Base-by-base conservation (phyloP, 2,797 vertebrate genomes). In the Peromyscus nudipes region DNA sequence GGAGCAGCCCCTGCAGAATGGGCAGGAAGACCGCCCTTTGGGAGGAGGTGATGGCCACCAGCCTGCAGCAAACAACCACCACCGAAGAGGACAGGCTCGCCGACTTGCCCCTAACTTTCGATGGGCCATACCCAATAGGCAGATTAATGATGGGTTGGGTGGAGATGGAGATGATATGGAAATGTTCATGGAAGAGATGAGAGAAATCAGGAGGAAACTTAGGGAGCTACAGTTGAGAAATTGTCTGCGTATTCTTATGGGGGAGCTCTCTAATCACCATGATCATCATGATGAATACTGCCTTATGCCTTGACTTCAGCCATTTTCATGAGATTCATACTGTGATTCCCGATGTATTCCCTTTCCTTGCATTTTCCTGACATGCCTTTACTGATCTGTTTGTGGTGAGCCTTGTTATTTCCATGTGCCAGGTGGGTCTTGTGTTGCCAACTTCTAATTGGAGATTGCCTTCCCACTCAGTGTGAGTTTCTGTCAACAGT, bases 181-280 rank as follows among this genome's bases (percentile, higher is more conserved):
- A 97, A 96, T 98, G 94, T 97, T 97, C 89, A 97, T 98, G 96
- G 97, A 98, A 62, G 96, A 97, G 91, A 97, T 96, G 96, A 97
- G 97, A 94, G 95, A 97, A 96, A 97, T 97, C 92, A 95, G 97
- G 96, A 97, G 97, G 95, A 98, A 98, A 95, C 97, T 97, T 96
- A 97, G 97, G 94, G 97, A 98, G 96, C 87, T 97, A 52, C 97
- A 98, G 75, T 49, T 98, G 92, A 97, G 97, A 80, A 97, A 97
- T 97, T 97, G 96, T 65, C 94, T 98, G 77, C 94, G 91, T 52
- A 95, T 97, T 82, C 97, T 97, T 49, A 96, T 96, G 96, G 97
- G 92, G 40, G 97, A 95, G 77, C 95, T 96, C 17, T 97, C 97
- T 57, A 97, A 96, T 91, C 97, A 97, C 84, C 95, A 97, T 88